phyloP scores from a whole-genome alignment of 2,888 invertebrate genomes.

The Lordiphosa fenestrarum region DNA sequence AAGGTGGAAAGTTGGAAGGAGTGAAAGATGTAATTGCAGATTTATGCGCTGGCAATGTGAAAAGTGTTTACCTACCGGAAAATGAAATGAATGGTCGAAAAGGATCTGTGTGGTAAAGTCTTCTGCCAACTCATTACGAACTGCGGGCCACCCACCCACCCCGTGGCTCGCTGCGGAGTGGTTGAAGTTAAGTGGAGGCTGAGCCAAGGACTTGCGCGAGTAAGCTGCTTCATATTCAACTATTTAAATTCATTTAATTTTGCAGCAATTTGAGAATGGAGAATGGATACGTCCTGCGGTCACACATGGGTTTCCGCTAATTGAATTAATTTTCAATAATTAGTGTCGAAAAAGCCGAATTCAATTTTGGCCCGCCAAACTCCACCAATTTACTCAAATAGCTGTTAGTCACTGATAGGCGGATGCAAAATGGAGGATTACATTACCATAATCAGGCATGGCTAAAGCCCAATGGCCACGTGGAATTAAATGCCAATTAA shows the following conservation, averaged over 20 bases:
- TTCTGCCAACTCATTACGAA: constrained; percentile 1
- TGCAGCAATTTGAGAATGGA: too few relatives aligned
- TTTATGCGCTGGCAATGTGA: constrained; percentile 41
- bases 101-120: constrained; percentile 6
- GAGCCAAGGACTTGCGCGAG: too few relatives aligned
- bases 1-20: constrained; percentile 8
- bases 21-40: constrained; percentile 49
- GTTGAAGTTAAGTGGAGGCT: background rate
- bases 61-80: constrained; percentile 44
- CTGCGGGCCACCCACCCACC: constrained; percentile 12
- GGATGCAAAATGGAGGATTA: constrained; percentile 24
- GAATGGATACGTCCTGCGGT: constrained; percentile 6
- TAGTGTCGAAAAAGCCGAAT: constrained; percentile 36
- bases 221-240: constrained; percentile 10
- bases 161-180: background rate
- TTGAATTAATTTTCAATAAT: constrained; percentile 57
- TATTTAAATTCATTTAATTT: constrained; percentile 25
- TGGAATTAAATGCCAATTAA: constrained; percentile 63
- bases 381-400: constrained; percentile 18
- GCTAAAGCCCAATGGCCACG: constrained; percentile 21
- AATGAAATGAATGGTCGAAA: constrained; percentile 28
- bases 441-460: constrained; percentile 48
- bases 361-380: constrained; percentile 39
- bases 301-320: constrained; percentile 30
- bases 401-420: constrained; percentile 4